These are phyloP conservation scores for Drymonia ruficornis DNA, from an alignment of 2,888 invertebrate genomes.

Conservation along the genomic window DNA sequence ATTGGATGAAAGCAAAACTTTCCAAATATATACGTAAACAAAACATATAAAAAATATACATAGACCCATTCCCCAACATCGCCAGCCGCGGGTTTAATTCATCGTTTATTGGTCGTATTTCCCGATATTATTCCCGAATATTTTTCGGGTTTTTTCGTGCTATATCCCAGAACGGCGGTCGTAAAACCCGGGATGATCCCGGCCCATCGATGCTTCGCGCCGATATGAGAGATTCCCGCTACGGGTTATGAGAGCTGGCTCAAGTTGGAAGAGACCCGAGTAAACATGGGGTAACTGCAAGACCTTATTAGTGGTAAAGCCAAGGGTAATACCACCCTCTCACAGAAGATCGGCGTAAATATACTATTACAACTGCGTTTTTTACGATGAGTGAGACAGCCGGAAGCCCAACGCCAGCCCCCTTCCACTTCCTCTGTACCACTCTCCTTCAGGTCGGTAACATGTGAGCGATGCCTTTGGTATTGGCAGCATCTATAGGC, in stretches of 20 bases:
- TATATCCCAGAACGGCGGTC: constrained; percentile 59
- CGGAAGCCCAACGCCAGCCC: no score
- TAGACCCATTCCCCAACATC: constrained; percentile 4
- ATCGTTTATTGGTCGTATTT: constrained; percentile 72
- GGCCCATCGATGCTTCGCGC: constrained; percentile 67
- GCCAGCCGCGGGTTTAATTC: constrained; percentile 56
- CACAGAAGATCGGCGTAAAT: no score
- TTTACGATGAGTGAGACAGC: no score
- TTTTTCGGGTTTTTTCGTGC: constrained; percentile 66
- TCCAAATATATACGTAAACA: constrained; percentile 9
- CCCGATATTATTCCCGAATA: constrained; percentile 69
- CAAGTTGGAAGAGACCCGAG: constrained; percentile 31
- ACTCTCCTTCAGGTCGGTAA: no score
- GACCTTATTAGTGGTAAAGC: no score
- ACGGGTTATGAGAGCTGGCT: constrained; percentile 39
- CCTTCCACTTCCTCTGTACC: no score
- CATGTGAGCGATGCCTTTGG: no score
- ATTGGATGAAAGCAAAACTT: neutral
- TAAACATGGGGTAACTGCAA: no score
- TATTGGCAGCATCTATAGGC: no score
- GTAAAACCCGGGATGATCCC: constrained; percentile 77
- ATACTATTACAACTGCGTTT: no score
- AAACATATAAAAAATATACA: neutral
- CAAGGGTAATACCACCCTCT: no score
- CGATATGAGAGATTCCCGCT: constrained; percentile 73